phyloP scores from a whole-genome alignment of 2,888 invertebrate genomes.

The Cyrtodaria siliqua region DNA sequence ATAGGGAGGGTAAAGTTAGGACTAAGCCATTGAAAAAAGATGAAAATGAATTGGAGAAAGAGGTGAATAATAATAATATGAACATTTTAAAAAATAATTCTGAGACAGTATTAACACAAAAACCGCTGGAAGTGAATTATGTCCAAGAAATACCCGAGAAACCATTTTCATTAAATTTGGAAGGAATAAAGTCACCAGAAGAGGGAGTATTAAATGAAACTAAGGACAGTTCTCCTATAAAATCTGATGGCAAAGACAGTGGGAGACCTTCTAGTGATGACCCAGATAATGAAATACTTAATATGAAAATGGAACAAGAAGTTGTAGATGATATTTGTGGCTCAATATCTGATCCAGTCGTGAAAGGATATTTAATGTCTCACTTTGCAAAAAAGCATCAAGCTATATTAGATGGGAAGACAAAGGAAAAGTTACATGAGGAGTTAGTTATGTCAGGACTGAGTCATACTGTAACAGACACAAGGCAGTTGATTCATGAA shows the following conservation, averaged over 20 bases:
- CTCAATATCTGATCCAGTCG: slow-evolving; percentile 72
- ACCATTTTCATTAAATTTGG: slow-evolving; percentile 51
- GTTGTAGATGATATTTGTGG: slow-evolving; percentile 73
- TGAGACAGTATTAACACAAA: background rate
- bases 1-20: slow-evolving; percentile 57
- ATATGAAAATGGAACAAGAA: slow-evolving; percentile 65
- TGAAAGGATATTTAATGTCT: slow-evolving; percentile 75
- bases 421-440: slow-evolving; percentile 4
- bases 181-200: slow-evolving; percentile 35
- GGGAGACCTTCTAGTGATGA: slow-evolving; percentile 74
- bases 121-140: slow-evolving; percentile 35
- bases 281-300: slow-evolving; percentile 35
- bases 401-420: background rate
- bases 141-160: slow-evolving; percentile 40
- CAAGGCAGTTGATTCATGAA: background rate
- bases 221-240: slow-evolving; percentile 54
- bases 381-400: slow-evolving; percentile 66
- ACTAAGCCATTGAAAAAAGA: slow-evolving; percentile 40
- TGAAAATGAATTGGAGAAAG: background rate
- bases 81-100: slow-evolving; percentile 14
- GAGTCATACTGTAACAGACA: slow-evolving; percentile 2
- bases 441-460: background rate
- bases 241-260: slow-evolving; percentile 72
- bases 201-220: slow-evolving; percentile 15
- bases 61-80: slow-evolving; percentile 2